Conservation (phyloP, 2,797 vertebrate species). For the Peromyscus attwateri region DNA sequence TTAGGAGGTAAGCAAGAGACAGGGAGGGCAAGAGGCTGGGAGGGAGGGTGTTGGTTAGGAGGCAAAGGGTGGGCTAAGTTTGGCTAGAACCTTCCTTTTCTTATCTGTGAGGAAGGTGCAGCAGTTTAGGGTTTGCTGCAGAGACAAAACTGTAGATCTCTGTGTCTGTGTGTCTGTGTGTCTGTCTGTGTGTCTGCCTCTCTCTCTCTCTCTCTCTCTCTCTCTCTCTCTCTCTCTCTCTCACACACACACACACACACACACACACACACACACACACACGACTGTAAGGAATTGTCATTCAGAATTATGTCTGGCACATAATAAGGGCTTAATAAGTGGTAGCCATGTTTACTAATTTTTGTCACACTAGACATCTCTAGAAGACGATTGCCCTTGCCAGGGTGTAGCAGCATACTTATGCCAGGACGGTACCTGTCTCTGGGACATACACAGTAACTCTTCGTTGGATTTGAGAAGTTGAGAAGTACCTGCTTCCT, state of each 20-base stretch:
- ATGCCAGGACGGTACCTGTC: neutral
- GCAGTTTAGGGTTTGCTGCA: neutral
- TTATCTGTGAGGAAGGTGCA: neutral
- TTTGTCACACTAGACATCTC: neutral
- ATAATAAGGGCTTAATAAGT: neutral
- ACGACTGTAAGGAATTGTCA: neutral
- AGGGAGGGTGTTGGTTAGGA: neutral
- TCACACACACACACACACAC: neutral
- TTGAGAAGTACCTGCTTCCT: neutral
- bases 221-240: neutral
- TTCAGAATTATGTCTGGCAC: neutral
- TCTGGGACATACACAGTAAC: slow-evolving; percentile 8
- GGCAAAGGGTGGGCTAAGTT: neutral
- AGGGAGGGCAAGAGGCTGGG: neutral
- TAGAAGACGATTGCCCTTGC: neutral
- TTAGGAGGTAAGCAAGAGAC: neutral
- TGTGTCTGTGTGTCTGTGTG: neutral
- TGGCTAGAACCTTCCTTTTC: neutral
- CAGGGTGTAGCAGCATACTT: neutral
- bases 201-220: neutral
- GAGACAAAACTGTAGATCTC: neutral
- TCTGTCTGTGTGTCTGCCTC: no score
- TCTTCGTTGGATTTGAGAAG: neutral
- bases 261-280: neutral
- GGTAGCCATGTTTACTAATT: neutral